These are phyloP conservation scores for Acipenser oxyrinchus DNA, from an alignment of 2,797 vertebrate species.

Conservation along the genomic window DNA sequence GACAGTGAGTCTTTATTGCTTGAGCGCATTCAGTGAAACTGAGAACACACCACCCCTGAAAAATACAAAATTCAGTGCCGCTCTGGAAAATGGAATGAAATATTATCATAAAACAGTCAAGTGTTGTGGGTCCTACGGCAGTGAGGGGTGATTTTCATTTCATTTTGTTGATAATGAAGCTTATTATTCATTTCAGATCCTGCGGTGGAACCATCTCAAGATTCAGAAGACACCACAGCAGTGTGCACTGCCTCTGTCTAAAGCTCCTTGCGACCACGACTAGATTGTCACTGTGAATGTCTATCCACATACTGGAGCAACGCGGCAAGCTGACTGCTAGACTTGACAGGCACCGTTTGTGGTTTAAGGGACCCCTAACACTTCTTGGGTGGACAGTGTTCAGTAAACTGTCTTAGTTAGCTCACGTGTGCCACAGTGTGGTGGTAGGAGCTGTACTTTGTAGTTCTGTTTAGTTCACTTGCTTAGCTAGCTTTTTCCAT, in stretches of 20 bases:
- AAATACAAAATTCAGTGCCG: no score
- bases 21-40: no score
- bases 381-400: conserved; percentile 25
- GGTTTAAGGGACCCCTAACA: conserved; percentile 22
- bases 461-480: conserved; percentile 1
- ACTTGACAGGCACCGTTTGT: conserved; percentile 19
- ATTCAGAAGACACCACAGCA: neutral
- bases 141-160: neutral
- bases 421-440: conserved; percentile 36
- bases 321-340: conserved; percentile 27
- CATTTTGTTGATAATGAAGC: neutral
- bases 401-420: conserved; percentile 33
- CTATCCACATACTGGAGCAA: conserved; percentile 26
- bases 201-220: neutral
- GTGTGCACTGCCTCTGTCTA: conserved; percentile 25
- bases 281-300: conserved; percentile 31
- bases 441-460: conserved; percentile 26
- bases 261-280: conserved; percentile 18
- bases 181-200: neutral
- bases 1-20: no score
- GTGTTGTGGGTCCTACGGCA: no score
- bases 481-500: neutral
- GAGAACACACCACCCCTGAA: no score
- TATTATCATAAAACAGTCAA: no score
- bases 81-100: no score